Conservation (phyloP, 2,888 invertebrate genomes). For the Eupithecia dodoneata region DNA sequence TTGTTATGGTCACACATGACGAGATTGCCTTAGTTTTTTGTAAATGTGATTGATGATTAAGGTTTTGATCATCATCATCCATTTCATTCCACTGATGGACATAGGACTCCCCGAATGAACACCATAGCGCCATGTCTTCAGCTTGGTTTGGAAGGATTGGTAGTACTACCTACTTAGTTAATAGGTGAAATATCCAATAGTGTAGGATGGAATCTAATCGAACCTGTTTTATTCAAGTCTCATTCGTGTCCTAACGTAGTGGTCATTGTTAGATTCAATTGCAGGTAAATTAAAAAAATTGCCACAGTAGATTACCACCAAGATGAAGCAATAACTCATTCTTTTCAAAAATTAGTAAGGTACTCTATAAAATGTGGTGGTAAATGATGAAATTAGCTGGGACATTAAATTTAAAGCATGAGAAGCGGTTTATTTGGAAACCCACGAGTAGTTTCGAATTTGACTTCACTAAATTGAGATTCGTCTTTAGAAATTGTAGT, state of each 20-base stretch:
- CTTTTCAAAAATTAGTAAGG: conserved; percentile 24
- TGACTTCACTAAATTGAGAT: background rate
- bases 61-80: background rate
- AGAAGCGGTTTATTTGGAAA: background rate
- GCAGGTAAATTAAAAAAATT: conserved; percentile 4
- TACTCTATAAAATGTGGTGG: conserved; percentile 25
- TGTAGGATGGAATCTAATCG: background rate
- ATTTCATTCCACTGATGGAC: background rate
- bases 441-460: background rate
- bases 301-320: conserved; percentile 21
- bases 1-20: background rate
- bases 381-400: conserved; percentile 17
- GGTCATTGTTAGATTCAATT: conserved; percentile 36
- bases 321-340: conserved; percentile 38
- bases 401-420: background rate
- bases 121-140: background rate
- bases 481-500: background rate
- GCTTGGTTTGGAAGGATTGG: background rate
- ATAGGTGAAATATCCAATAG: background rate
- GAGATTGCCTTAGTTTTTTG: background rate
- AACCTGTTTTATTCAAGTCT: background rate
- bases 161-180: background rate
- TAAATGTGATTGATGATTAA: background rate
- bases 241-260: conserved; percentile 15
- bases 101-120: background rate